Evolutionary conservation across 92 coral and sea anemone species (phyloP).

Genomic region (Anthopleura xanthogrammica): DNA sequence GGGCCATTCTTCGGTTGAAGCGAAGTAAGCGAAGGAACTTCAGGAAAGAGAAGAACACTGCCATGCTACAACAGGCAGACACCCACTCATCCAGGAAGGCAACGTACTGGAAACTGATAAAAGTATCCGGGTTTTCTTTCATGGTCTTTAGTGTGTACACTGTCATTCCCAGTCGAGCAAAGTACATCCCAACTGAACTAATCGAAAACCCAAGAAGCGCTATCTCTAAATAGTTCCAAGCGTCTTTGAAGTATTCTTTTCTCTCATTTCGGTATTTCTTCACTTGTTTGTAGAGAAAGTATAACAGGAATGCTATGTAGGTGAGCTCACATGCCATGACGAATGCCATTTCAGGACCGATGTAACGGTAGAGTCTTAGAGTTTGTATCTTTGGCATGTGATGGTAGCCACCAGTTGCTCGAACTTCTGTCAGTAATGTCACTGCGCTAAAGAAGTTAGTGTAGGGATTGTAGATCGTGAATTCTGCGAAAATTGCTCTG

Average conservation of each 20-base stretch:
- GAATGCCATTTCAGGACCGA: slow-evolving; percentile 88
- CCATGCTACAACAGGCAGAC: slow-evolving; percentile 75
- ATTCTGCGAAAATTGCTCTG: slow-evolving; percentile 79
- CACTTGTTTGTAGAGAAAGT: slow-evolving; percentile 76
- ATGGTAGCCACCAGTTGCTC: slow-evolving; percentile 73
- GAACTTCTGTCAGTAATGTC: slow-evolving; percentile 67
- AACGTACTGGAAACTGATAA: slow-evolving; percentile 87
- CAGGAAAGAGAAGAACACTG: slow-evolving; percentile 89
- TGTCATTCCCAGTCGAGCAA: slow-evolving; percentile 59
- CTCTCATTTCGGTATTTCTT: slow-evolving; percentile 70
- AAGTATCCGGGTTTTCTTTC: slow-evolving; percentile 46
- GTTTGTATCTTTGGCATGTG: slow-evolving; percentile 76
- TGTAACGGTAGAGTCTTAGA: slow-evolving; percentile 71
- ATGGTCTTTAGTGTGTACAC: slow-evolving; percentile 54
- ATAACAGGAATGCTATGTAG: slow-evolving; percentile 69
- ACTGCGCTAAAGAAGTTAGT: slow-evolving; percentile 83
- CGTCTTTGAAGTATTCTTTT: slow-evolving; percentile 64
- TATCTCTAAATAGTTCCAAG: slow-evolving; percentile 86
- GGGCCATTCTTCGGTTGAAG: slow-evolving; percentile 88
- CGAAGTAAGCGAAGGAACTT: slow-evolving; percentile 86
- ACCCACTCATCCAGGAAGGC: slow-evolving; percentile 96
- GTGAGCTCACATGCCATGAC: slow-evolving; percentile 84
- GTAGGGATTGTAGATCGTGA: slow-evolving; percentile 75
- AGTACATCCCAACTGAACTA: slow-evolving; percentile 57
- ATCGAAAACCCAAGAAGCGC: slow-evolving; percentile 72